Evolutionary conservation across 2,113 vertebrate genomes (phyloP).

Genomic region (Arizona elegans): DNA sequence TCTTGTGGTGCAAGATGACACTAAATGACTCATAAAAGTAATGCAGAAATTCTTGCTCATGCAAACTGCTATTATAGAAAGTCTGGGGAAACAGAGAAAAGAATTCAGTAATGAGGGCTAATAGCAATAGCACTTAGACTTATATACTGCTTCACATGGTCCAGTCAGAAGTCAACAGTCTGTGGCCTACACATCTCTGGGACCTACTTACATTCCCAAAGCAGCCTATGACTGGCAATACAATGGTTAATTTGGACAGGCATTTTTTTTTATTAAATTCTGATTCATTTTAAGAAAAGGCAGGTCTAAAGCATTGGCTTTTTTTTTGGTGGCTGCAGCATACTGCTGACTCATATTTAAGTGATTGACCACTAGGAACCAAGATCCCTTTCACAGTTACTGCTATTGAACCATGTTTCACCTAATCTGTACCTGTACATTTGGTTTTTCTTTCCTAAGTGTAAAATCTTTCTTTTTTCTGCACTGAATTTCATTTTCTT

Average conservation of each 20-base stretch:
- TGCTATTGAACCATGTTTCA: background rate
- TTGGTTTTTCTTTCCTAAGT: background rate
- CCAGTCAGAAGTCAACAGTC: background rate
- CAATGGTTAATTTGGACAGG: background rate
- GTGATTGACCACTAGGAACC: background rate
- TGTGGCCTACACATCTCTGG: background rate
- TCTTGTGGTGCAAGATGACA: background rate
- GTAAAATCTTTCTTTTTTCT: background rate
- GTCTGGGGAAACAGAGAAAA: background rate
- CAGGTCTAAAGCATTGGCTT: background rate
- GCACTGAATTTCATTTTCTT: background rate
- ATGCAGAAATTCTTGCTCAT: background rate
- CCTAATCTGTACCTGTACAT: background rate
- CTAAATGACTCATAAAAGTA: background rate
- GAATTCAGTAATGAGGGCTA: background rate
- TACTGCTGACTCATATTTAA: background rate
- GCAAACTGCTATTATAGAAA: background rate
- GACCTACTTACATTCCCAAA: background rate
- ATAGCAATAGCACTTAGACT: background rate
- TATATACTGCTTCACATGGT: background rate
- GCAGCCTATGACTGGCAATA: background rate
- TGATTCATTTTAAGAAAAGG: background rate
- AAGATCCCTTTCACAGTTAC: background rate
- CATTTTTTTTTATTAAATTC: background rate
- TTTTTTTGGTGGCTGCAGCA: background rate